Evolutionary conservation across 2,888 invertebrate genomes (phyloP), one percentile per base, ranked within the genome.

Genomic region (Athalia circularis): DNA sequence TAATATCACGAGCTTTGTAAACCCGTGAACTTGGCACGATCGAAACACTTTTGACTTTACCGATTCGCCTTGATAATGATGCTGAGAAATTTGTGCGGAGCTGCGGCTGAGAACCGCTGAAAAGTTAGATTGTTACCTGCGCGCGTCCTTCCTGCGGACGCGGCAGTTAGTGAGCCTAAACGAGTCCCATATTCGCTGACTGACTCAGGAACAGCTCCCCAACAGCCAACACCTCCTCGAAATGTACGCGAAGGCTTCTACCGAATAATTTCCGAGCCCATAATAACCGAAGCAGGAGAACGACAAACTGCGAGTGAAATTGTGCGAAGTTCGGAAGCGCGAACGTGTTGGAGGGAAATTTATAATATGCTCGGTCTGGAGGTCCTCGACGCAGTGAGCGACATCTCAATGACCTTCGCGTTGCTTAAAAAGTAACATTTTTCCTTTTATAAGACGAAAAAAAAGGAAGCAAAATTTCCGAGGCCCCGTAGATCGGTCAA

Each of bases 141-240:
- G 50, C 78, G 68, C 78, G 68, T 77, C 79, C 80, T 84, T 83
- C 83, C 84, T 80, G 81, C 83, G 82, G 80, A 83, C 79, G 84
- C 79, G 80, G 80, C 83, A 79, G 83, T 84, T 80, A 81, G 78
- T 68, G 83, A 47, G 77, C 80, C 80, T 79, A 80, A 82, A 83
- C 80, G 76, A 65, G 67, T 72, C 68, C 80, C 83, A 77, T 81
- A 82, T 84, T 84, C 79, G 77, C 29, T 64, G 65, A 77, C 77
- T 77, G 77, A 77, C 54, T 64, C 65, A 70, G 65, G 64, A 70
- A 64, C 77, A 70, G 68, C 61, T 74, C 67, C 75, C 29, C 54
- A 43, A 29, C 29, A 29, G 29, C 29, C 29, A 29, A 65, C 64
- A 61, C 77, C 47, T 64, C 54, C 72, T 47, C 57, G 59, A 72